A percentile compares a stretch with the other conserved stretches of the same genome.
Evolutionary conservation across 2,888 invertebrate genomes (phyloP).

Genomic region (Scaptomyza reducta): DNA sequence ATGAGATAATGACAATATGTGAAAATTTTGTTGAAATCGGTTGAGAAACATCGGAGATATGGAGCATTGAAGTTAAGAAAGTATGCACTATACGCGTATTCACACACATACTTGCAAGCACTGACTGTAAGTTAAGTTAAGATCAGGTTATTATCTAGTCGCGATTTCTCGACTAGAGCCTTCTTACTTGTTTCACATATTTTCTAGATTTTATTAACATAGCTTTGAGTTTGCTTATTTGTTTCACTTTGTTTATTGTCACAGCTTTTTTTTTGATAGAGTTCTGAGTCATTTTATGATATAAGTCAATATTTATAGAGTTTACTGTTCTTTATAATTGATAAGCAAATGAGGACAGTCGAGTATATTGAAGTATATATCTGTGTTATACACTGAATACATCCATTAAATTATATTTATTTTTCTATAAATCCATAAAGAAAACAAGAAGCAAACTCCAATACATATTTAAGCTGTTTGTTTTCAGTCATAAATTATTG

Average conservation of each 20-base stretch:
- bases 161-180: no score
- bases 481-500: background rate
- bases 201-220: no score
- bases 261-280: background rate
- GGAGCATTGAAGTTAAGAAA: no score
- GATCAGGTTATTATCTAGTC: no score
- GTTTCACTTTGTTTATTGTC: background rate
- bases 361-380: background rate
- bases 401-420: background rate
- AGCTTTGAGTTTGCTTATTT: background rate
- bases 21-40: no score
- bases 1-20: no score
- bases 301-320: slow-evolving; percentile 1
- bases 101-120: no score
- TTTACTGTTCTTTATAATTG: slow-evolving; percentile 6
- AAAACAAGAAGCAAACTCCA: background rate
- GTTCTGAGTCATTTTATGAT: slow-evolving; percentile 6
- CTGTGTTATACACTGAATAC: background rate
- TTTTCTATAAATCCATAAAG: slow-evolving; percentile 12
- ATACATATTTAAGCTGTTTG: background rate
- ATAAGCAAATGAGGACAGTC: slow-evolving; percentile 22
- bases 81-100: no score
- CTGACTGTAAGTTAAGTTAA: no score
- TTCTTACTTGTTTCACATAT: no score
- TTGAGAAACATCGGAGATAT: no score